Conservation (phyloP, 2,888 invertebrate species). For the Philonicus albiceps region DNA sequence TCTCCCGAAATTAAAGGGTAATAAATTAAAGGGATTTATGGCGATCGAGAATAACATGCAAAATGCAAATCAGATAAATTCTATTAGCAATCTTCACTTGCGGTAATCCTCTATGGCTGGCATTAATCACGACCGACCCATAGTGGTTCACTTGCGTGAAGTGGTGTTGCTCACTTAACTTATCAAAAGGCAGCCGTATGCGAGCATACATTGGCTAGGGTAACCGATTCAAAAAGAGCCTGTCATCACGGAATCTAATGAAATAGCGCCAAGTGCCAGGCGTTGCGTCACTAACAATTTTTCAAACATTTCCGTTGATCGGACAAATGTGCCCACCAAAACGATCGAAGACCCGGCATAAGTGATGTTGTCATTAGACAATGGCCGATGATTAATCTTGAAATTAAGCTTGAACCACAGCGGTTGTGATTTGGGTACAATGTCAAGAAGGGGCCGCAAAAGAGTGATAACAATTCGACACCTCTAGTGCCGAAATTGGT, state of each 20-base stretch:
- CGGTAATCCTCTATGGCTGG: not conserved
- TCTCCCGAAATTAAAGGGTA: not conserved
- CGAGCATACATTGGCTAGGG: not conserved
- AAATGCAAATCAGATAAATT: constrained; percentile 10
- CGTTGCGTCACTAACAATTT: not conserved
- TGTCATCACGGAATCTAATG: not conserved
- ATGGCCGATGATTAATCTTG: not conserved
- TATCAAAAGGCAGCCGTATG: not conserved
- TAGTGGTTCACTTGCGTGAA: not conserved
- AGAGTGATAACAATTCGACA: not conserved
- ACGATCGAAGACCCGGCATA: not conserved
- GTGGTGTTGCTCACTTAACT: not conserved
- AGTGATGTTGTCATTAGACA: not conserved
- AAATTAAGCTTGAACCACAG: not conserved
- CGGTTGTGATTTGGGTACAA: not conserved
- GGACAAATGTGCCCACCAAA: not conserved
- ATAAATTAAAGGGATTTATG: constrained; percentile 4
- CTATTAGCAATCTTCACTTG: not conserved
- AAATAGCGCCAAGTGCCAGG: not conserved
- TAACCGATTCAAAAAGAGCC: not conserved
- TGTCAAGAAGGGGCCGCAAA: not conserved
- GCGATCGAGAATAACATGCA: not conserved
- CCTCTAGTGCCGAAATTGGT: not conserved
- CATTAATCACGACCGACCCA: constrained; percentile 7
- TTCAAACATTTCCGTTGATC: not conserved